Percentiles rank a stretch among this genome's conserved stretches.
Evolutionary conservation across 1,140 invertebrate species (phyloP).

Genomic region (Condylostylus longicornis): DNA sequence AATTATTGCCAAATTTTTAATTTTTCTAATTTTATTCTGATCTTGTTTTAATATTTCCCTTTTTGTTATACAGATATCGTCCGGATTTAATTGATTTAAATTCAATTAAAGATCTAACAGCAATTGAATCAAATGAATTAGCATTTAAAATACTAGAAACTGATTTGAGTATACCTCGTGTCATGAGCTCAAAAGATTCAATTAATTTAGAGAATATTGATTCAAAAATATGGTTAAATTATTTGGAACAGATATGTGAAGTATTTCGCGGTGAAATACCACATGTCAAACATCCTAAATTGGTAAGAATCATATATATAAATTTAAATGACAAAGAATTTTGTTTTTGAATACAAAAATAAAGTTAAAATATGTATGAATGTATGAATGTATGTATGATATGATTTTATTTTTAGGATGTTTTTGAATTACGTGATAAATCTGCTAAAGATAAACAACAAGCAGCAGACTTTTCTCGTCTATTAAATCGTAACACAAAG

Average conservation of each 20-base stretch:
- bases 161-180: conserved; percentile 55
- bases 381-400: conserved; percentile 24
- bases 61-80: conserved; percentile 51
- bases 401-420: conserved; percentile 16
- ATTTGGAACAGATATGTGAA: conserved; percentile 77
- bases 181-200: conserved; percentile 72
- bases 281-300: conserved; percentile 58
- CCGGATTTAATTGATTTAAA: conserved; percentile 73
- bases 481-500: conserved; percentile 19
- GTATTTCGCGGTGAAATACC: conserved; percentile 69
- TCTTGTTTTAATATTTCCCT: too few species aligned
- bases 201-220: conserved; percentile 53
- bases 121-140: conserved; percentile 56
- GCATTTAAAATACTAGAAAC: conserved; percentile 68
- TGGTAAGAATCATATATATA: conserved; percentile 36
- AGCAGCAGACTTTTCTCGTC: conserved; percentile 27
- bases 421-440: conserved; percentile 29
- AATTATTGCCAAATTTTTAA: too few species aligned
- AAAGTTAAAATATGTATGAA: conserved; percentile 20
- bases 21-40: not conserved
- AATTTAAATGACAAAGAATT: conserved; percentile 29
- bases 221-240: conserved; percentile 61
- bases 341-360: conserved; percentile 16
- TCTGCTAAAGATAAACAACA: conserved; percentile 21
- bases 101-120: conserved; percentile 45